phyloP scores from a whole-genome alignment of 2,888 invertebrate genomes.

The Periphyllus acericola region DNA sequence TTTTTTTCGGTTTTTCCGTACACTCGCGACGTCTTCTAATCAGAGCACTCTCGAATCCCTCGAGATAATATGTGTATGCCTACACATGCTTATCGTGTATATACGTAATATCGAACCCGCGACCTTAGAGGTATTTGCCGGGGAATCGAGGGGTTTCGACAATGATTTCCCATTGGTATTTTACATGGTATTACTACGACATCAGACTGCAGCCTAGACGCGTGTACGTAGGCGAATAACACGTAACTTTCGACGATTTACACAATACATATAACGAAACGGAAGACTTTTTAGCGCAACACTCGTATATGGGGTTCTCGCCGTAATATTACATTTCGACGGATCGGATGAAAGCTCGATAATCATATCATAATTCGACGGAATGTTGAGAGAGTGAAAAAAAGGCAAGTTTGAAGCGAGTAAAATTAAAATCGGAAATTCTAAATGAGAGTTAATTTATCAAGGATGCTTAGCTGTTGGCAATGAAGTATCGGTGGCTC shows the following conservation, averaged over 20 bases:
- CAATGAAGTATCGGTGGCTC: slow-evolving; percentile 56
- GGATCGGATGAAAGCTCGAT: background rate
- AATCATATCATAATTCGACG: background rate
- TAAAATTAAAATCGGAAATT: slow-evolving; percentile 45
- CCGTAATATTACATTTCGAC: background rate
- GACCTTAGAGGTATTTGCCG: background rate
- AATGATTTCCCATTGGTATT: slow-evolving; percentile 21
- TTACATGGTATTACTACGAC: background rate
- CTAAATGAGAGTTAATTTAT: slow-evolving; percentile 49
- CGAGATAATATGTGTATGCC: background rate
- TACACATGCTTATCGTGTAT: background rate
- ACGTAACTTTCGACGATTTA: no score
- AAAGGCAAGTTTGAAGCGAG: background rate
- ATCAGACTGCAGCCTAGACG: background rate
- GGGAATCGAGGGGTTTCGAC: background rate
- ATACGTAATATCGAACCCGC: background rate
- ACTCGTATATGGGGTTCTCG: background rate
- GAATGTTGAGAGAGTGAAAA: background rate
- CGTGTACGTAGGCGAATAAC: no score
- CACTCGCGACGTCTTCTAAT: background rate
- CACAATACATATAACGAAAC: no score
- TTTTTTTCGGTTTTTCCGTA: background rate
- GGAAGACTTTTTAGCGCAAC: background rate
- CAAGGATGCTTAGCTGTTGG: slow-evolving; percentile 38
- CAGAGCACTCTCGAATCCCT: slow-evolving; percentile 1